These are phyloP conservation scores for Phalacrocorax brasilianus DNA, from an alignment of 2,113 vertebrate genomes.

Conservation along the genomic window DNA sequence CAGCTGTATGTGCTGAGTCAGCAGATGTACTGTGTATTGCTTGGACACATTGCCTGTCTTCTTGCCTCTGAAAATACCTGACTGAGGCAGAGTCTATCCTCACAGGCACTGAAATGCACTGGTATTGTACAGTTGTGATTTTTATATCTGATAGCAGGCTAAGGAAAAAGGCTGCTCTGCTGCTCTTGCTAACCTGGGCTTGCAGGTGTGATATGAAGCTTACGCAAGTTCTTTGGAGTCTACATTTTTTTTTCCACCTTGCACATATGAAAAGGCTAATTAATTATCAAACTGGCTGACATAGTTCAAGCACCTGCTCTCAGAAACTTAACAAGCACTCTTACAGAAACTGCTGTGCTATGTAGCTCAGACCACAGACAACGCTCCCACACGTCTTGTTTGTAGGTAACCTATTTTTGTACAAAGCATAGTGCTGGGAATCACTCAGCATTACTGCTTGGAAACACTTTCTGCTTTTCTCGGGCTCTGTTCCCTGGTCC, in stretches of 20 bases:
- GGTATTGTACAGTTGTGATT: not conserved
- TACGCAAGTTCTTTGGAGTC: not conserved
- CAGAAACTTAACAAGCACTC: not conserved
- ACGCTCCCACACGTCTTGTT: not conserved
- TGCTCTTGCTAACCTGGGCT: not conserved
- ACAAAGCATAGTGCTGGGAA: not conserved
- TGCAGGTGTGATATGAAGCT: not conserved
- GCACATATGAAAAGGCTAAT: not conserved
- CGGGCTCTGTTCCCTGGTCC: not conserved
- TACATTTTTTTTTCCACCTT: not conserved
- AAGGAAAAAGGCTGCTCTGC: not conserved
- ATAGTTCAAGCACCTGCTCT: not conserved
- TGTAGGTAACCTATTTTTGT: not conserved
- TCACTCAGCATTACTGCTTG: not conserved
- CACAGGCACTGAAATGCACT: not conserved
- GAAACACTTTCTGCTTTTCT: not conserved
- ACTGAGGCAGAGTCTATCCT: not conserved
- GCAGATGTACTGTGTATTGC: not conserved
- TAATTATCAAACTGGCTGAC: not conserved
- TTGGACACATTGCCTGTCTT: not conserved
- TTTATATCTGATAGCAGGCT: not conserved
- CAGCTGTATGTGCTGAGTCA: not conserved
- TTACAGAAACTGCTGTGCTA: not conserved
- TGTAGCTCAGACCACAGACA: not conserved
- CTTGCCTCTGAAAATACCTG: not conserved